A percentile compares a stretch with the other conserved stretches of the same genome.
These are phyloP conservation scores for Bradypus variegatus DNA, from an alignment of 2,797 vertebrate species.

Conservation along the genomic window DNA sequence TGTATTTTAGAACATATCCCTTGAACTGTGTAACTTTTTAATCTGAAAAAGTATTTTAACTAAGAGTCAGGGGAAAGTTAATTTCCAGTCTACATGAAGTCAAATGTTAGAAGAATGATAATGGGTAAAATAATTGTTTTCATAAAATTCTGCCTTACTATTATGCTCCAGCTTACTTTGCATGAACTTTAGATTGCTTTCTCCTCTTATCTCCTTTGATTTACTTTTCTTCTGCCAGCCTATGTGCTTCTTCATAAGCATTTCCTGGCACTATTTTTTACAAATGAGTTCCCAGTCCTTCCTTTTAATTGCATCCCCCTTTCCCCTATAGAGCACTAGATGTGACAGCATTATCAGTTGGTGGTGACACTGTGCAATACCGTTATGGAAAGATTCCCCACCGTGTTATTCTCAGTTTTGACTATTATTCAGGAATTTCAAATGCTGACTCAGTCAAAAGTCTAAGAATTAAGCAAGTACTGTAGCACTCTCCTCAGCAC, in stretches of 20 bases:
- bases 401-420: neutral
- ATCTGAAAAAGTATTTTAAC: neutral
- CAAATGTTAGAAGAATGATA: no score
- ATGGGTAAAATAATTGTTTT: no score
- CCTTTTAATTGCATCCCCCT: neutral
- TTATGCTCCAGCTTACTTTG: no score
- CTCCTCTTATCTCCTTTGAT: neutral
- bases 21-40: neutral
- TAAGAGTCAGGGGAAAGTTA: neutral
- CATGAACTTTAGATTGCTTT: accelerated
- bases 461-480: neutral
- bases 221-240: neutral
- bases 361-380: neutral
- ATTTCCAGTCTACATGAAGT: neutral
- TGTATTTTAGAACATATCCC: neutral
- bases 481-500: neutral
- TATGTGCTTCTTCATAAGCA: neutral
- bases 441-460: slow-evolving; percentile 41
- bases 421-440: neutral
- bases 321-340: neutral
- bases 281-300: neutral
- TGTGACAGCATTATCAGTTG: neutral
- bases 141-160: neutral
- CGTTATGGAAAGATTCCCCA: neutral
- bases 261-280: neutral